Percentiles rank a stretch among this genome's conserved stretches.
These are phyloP conservation scores for Macaca fascicularis DNA, from an alignment of 2,113 vertebrate genomes.

Conservation along the genomic window T2T-MFA8v1.1 NC_088388.1:49813001-49813500, in stretches of 20 bases:
- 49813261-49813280: slow-evolving; percentile 23
- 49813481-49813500: slow-evolving; percentile 80
- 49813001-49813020: slow-evolving; percentile 32
- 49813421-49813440: slow-evolving; percentile 75
- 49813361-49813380: slow-evolving; percentile 69
- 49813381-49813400: slow-evolving; percentile 73
- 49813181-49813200: slow-evolving; percentile 31
- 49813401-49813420: slow-evolving; percentile 69
- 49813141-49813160: slow-evolving; percentile 53
- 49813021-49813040: slow-evolving; percentile 34
- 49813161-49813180: slow-evolving; percentile 22
- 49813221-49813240: slow-evolving; percentile 15
- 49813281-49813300: slow-evolving; percentile 7
- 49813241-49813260: slow-evolving; percentile 41
- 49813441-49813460: slow-evolving; percentile 81
- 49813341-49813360: slow-evolving; percentile 78
- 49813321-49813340: slow-evolving; percentile 76
- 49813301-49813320: slow-evolving; percentile 64
- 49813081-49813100: not conserved
- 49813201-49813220: slow-evolving; percentile 15
- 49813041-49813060: slow-evolving; percentile 45
- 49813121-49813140: slow-evolving; percentile 59
- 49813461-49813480: slow-evolving; percentile 78
- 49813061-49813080: slow-evolving; percentile 44
- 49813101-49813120: not conserved